phyloP scores from a whole-genome alignment of 2,113 vertebrate genomes.

The Xenotilapia leptura region DNA sequence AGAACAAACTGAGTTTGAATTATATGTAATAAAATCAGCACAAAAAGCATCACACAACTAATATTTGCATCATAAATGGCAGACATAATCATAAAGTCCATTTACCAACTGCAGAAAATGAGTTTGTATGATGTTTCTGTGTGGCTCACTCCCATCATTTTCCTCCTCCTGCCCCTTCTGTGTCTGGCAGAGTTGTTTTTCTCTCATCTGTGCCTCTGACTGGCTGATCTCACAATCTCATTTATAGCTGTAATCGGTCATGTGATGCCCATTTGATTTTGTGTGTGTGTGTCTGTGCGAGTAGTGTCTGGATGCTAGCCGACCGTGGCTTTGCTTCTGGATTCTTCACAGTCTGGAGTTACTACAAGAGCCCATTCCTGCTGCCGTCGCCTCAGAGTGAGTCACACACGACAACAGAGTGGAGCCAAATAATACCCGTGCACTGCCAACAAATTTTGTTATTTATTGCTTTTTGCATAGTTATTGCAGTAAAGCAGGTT shows the following conservation, averaged over 20 bases:
- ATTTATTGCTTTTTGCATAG: neutral
- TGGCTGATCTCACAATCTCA: neutral
- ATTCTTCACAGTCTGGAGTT: slow-evolving; percentile 96
- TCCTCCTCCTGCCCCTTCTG: neutral
- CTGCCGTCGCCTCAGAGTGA: slow-evolving; percentile 85
- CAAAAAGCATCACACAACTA: neutral
- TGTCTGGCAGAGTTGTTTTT: neutral
- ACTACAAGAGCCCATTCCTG: slow-evolving; percentile 84
- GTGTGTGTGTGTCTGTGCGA: neutral
- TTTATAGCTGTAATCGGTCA: neutral
- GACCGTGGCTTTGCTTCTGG: slow-evolving; percentile 98
- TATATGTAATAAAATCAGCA: neutral
- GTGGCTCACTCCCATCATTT: neutral
- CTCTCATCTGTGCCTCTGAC: neutral
- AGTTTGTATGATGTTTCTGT: neutral
- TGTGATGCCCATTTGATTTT: neutral
- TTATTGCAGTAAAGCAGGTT: neutral
- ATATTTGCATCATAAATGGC: neutral
- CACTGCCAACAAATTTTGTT: neutral
- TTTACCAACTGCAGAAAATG: neutral
- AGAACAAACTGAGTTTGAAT: neutral
- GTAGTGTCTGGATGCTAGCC: slow-evolving; percentile 95
- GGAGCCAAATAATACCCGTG: neutral
- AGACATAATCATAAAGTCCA: neutral
- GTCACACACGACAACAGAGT: slow-evolving; percentile 27